Conservation (phyloP, 2,797 vertebrate species). For the Avahi laniger region DNA sequence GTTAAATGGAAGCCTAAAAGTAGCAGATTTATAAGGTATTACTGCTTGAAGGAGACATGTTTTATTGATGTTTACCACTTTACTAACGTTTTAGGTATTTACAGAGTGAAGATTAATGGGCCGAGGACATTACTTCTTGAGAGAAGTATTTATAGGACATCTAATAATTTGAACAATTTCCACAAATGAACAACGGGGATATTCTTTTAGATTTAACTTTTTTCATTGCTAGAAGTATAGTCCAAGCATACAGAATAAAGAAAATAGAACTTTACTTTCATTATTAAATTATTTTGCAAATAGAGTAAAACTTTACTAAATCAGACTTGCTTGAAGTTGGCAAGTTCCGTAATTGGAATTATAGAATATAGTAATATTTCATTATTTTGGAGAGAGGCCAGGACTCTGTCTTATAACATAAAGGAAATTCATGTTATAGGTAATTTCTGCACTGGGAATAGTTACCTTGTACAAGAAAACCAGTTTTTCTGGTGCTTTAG, state of each 20-base stretch:
- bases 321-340: neutral
- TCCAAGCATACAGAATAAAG: neutral
- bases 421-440: slow-evolving; percentile 14
- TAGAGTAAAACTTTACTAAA: slow-evolving; percentile 41
- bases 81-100: slow-evolving; percentile 28
- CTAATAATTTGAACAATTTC: neutral
- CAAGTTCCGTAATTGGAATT: slow-evolving; percentile 9
- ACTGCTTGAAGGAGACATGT: neutral
- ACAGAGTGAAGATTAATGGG: neutral
- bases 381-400: slow-evolving; percentile 20
- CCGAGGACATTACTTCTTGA: slow-evolving; percentile 20
- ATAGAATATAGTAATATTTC: slow-evolving; percentile 18
- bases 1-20: neutral
- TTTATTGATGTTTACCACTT: neutral
- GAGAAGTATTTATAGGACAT: neutral
- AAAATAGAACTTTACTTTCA: slow-evolving; percentile 3
- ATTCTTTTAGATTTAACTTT: neutral
- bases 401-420: neutral
- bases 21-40: neutral
- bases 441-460: neutral
- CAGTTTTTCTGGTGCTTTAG: slow-evolving; percentile 4
- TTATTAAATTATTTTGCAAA: slow-evolving; percentile 42
- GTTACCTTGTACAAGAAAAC: neutral
- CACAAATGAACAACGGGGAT: neutral
- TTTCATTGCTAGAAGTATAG: neutral